phyloP scores from a whole-genome alignment of 2,888 invertebrate genomes.

The Nemoura dubitans region DNA sequence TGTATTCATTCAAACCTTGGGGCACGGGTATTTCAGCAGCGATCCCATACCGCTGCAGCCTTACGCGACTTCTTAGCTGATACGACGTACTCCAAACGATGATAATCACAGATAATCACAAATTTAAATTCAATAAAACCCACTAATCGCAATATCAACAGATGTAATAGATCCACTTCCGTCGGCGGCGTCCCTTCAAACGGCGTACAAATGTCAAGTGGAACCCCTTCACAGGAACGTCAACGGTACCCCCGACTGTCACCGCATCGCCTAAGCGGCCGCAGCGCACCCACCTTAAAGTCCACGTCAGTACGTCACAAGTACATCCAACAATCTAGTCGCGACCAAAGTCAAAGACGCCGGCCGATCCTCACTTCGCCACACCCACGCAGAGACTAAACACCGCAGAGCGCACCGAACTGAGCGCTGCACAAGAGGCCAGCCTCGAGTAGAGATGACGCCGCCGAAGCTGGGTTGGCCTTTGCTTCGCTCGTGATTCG shows the following conservation, averaged over 20 bases:
- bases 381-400: slow-evolving; percentile 14
- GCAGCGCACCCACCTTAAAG: background rate
- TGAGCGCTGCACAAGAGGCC: background rate
- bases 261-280: too few species aligned
- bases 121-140: background rate
- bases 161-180: background rate
- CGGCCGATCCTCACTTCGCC: slow-evolving; percentile 7
- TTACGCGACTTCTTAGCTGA: too few species aligned
- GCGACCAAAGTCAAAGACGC: background rate
- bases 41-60: background rate
- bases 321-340: background rate
- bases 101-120: background rate
- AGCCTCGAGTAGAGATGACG: background rate
- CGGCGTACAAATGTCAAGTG: background rate
- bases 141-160: background rate
- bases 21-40: background rate
- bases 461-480: background rate
- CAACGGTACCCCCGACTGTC: too few species aligned
- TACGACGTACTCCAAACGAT: background rate
- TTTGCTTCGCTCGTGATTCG: background rate
- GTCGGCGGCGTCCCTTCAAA: background rate
- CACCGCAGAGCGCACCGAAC: background rate
- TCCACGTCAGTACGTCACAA: background rate
- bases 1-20: background rate
- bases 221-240: background rate